These are phyloP conservation scores for Leptopilina syphax DNA, from an alignment of 2,888 invertebrate species.

Conservation along the genomic window DNA sequence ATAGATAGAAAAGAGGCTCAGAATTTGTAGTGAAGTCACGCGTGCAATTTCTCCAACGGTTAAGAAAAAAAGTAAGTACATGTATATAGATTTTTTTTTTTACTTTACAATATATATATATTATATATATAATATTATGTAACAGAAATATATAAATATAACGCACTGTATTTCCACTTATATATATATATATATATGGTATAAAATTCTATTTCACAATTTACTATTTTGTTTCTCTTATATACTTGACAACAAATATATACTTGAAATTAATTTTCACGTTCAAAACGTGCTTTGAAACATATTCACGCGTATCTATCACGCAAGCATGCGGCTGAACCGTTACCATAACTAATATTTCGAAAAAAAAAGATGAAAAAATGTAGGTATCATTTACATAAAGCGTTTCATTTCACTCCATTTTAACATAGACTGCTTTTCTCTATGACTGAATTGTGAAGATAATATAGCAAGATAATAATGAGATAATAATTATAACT, in stretches of 20 bases:
- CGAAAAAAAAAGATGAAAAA: not conserved
- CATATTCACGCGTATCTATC: slow-evolving; percentile 13
- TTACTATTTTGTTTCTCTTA: slow-evolving; percentile 2
- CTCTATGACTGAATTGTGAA: not conserved
- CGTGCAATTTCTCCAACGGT: slow-evolving; percentile 31
- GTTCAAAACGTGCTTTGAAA: slow-evolving; percentile 28
- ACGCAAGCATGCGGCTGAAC: slow-evolving; percentile 14
- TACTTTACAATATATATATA: not conserved
- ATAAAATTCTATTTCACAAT: slow-evolving; percentile 27
- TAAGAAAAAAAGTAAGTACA: not conserved
- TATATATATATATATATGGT: not conserved
- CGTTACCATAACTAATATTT: slow-evolving; percentile 28
- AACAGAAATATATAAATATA: not conserved
- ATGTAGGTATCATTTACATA: slow-evolving; percentile 1
- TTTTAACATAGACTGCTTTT: not conserved
- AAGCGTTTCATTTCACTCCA: slow-evolving; percentile 23
- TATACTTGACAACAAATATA: too few species aligned
- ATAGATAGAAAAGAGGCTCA: slow-evolving; percentile 24
- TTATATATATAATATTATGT: not conserved
- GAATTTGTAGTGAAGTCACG: slow-evolving; percentile 30
- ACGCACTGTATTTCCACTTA: not conserved
- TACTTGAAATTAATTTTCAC: slow-evolving; percentile 38
- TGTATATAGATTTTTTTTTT: not conserved
- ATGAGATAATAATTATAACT: too few species aligned
- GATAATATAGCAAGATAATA: not conserved